Conservation (phyloP, 2,113 vertebrate genomes). For the Leptobrachium leishanense region DNA sequence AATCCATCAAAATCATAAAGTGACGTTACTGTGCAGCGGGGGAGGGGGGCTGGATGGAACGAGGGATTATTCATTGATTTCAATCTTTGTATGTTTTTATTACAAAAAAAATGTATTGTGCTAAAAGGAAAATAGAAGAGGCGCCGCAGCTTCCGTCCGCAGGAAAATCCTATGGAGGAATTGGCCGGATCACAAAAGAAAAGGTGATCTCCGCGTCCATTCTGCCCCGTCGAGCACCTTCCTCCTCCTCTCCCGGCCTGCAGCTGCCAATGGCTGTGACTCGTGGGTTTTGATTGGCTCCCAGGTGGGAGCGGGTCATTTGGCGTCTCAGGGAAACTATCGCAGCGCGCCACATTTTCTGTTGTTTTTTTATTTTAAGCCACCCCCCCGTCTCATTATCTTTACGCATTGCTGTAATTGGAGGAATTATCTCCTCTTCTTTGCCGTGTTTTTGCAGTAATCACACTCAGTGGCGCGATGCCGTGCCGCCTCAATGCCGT, state of each 20-base stretch:
- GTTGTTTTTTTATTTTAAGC: constrained; percentile 2
- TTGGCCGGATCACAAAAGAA: constrained; percentile 11
- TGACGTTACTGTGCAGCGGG: not conserved
- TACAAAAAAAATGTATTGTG: not conserved
- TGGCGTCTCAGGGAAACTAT: constrained; percentile 20
- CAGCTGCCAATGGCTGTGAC: constrained; percentile 8
- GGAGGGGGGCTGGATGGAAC: not conserved
- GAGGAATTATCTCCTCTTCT: constrained; percentile 11
- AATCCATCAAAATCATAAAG: not conserved
- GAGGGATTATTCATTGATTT: constrained; percentile 3
- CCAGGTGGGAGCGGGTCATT: constrained; percentile 8
- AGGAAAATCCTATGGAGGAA: constrained; percentile 2
- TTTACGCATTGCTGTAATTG: constrained; percentile 34
- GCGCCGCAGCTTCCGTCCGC: not conserved
- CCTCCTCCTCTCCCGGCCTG: constrained; percentile 8
- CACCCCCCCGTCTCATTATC: constrained; percentile 17
- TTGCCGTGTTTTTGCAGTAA: constrained; percentile 7
- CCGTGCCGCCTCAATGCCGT: not conserved
- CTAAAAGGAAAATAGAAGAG: not conserved
- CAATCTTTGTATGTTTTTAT: not conserved
- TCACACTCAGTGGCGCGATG: constrained; percentile 1
- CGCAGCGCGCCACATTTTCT: constrained; percentile 13
- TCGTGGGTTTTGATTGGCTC: not conserved
- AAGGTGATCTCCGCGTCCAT: constrained; percentile 1
- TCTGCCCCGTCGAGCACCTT: constrained; percentile 5